Percentiles rank a stretch among this genome's conserved stretches.
phyloP scores from a whole-genome alignment of 2,888 invertebrate genomes.

The Trichogramma evanescens region DNA sequence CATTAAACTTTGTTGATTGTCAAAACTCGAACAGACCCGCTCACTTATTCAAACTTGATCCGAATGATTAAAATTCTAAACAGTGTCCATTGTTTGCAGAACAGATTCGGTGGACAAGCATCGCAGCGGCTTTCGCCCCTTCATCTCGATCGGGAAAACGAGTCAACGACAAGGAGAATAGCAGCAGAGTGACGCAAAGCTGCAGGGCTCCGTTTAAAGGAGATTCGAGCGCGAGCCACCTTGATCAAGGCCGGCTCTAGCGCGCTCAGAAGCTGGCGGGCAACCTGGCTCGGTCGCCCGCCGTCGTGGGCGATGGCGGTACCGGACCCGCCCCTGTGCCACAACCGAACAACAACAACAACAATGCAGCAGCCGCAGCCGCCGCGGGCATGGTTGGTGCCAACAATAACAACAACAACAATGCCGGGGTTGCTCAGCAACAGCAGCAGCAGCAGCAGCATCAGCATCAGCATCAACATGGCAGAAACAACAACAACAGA shows the following conservation, averaged over 20 bases:
- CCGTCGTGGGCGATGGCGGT: constrained; percentile 40
- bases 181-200: too few species aligned
- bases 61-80: too few species aligned
- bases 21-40: too few species aligned
- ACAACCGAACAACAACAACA: constrained; percentile 24
- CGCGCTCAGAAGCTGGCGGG: constrained; percentile 37
- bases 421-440: constrained; percentile 35
- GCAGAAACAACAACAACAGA: constrained; percentile 23
- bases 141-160: too few species aligned
- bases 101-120: too few species aligned
- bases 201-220: too few species aligned
- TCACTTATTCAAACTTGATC: too few species aligned
- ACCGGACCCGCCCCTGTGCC: constrained; percentile 26
- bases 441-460: constrained; percentile 48
- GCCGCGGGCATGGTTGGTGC: constrained; percentile 25
- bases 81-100: too few species aligned
- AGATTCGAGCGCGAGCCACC: too few species aligned
- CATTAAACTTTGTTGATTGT: too few species aligned
- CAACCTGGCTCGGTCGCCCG: constrained; percentile 46
- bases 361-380: constrained; percentile 22
- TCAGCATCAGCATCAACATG: constrained; percentile 39
- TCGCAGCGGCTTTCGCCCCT: too few species aligned
- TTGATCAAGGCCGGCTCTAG: neutral
- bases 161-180: too few species aligned
- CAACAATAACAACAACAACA: constrained; percentile 49